Evolutionary conservation across 2,888 invertebrate species (phyloP).

Genomic region (Leptinotarsa juncta): DNA sequence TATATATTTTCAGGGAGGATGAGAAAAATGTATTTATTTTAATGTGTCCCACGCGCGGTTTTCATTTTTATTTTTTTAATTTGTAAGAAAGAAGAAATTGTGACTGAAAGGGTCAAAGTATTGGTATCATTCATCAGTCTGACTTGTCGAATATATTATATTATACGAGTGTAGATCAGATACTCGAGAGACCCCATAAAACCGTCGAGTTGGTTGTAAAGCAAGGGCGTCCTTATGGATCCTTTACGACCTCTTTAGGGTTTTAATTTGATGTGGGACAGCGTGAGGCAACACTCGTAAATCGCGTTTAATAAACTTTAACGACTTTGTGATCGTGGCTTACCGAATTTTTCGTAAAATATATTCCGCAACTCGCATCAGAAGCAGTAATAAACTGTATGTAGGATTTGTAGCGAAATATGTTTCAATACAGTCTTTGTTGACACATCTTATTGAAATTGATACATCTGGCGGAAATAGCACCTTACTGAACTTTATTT

Average conservation of each 20-base stretch:
- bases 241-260: constrained; percentile 20
- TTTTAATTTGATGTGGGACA: constrained; percentile 15
- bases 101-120: too few relatives aligned
- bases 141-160: background rate
- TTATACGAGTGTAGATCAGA: background rate
- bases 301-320: constrained; percentile 18
- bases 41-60: too few relatives aligned
- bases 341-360: constrained; percentile 7
- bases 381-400: background rate
- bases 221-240: constrained; percentile 9
- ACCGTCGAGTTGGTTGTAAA: background rate
- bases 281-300: constrained; percentile 10
- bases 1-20: too few relatives aligned
- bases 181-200: background rate
- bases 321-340: constrained; percentile 6
- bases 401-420: background rate
- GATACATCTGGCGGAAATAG: too few relatives aligned
- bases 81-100: too few relatives aligned
- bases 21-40: too few relatives aligned
- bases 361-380: background rate
- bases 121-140: background rate
- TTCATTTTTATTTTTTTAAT: too few relatives aligned
- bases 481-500: too few relatives aligned
- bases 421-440: too few relatives aligned
- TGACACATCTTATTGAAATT: too few relatives aligned